These are phyloP conservation scores for Petroica traversi DNA, from an alignment of 2,113 vertebrate species.

Conservation along the genomic window DNA sequence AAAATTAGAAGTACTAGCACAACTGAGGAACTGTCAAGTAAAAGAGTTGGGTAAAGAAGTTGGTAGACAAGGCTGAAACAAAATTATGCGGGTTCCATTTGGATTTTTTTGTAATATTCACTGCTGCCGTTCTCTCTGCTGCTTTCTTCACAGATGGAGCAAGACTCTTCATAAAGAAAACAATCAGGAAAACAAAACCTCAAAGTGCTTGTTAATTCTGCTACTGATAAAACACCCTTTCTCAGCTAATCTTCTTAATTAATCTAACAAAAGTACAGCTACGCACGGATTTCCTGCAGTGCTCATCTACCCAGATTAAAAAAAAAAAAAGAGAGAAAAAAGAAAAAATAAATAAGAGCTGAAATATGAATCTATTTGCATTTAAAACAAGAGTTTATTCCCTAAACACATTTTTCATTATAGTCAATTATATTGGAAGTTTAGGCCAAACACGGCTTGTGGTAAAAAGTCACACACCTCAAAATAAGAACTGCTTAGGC, in stretches of 20 bases:
- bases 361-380: neutral
- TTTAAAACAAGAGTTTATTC: neutral
- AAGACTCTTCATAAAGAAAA: neutral
- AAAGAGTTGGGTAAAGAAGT: neutral
- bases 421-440: neutral
- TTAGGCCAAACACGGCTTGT: neutral
- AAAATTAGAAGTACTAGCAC: conserved; percentile 29
- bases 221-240: neutral
- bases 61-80: neutral
- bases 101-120: neutral
- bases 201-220: neutral
- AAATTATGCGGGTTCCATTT: neutral
- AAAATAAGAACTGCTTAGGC: neutral
- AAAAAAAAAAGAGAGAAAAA: neutral
- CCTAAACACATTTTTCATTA: neutral
- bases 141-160: neutral
- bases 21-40: neutral
- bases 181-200: neutral
- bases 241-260: conserved; percentile 4
- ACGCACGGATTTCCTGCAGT: neutral
- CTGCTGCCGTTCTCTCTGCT: neutral
- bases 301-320: neutral
- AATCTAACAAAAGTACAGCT: neutral
- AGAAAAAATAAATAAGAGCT: neutral
- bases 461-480: neutral